Evolutionary conservation across 2,888 invertebrate species (phyloP).

Genomic region (Lithosia quadra): DNA sequence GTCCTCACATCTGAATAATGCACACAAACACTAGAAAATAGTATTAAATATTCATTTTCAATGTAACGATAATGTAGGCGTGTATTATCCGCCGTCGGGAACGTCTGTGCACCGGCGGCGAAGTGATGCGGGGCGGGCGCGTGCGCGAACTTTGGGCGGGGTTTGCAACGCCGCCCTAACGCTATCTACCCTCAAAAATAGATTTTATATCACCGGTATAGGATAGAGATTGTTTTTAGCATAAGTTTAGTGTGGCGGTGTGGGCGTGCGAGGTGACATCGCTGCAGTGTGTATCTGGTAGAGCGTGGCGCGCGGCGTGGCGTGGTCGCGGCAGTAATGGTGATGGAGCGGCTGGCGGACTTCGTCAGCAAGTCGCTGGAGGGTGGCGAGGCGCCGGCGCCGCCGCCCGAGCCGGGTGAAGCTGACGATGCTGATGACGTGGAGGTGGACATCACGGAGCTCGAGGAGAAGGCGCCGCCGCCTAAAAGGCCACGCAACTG

Average conservation of each 20-base stretch:
- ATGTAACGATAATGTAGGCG: constrained; percentile 86
- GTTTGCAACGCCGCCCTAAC: constrained; percentile 66
- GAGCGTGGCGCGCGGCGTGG: constrained; percentile 77
- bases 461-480: constrained; percentile 77
- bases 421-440: constrained; percentile 74
- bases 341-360: constrained; percentile 96
- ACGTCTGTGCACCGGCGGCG: constrained; percentile 53
- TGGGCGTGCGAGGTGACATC: constrained; percentile 73
- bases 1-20: constrained; percentile 54
- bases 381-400: constrained; percentile 84
- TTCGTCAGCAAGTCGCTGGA: constrained; percentile 96
- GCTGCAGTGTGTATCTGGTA: constrained; percentile 72
- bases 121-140: constrained; percentile 69
- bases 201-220: constrained; percentile 38
- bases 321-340: constrained; percentile 84
- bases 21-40: constrained; percentile 67
- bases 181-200: constrained; percentile 43
- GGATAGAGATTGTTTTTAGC: constrained; percentile 33
- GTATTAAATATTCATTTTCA: constrained; percentile 81
- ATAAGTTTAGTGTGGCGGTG: constrained; percentile 49
- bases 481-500: constrained; percentile 79
- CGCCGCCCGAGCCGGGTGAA: constrained; percentile 83
- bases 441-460: constrained; percentile 83
- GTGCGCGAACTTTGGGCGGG: constrained; percentile 78
- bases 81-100: constrained; percentile 74